Conservation (phyloP, 2,797 vertebrate species). For the Florisuga fusca region DNA sequence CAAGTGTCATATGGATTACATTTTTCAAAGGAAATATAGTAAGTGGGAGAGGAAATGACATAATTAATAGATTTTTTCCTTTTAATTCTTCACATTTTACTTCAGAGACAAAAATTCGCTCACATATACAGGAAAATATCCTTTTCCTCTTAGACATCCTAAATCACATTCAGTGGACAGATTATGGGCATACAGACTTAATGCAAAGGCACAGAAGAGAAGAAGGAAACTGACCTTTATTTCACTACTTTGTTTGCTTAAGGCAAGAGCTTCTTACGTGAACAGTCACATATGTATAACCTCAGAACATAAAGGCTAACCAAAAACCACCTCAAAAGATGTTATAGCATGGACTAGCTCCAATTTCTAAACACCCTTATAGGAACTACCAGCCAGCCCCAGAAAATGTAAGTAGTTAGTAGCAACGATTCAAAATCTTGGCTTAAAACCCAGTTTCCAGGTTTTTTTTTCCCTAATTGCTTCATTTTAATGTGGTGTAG, state of each 20-base stretch:
- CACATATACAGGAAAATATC: slow-evolving; percentile 6
- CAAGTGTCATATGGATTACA: slow-evolving; percentile 9
- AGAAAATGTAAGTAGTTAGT: not conserved
- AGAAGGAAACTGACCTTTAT: not conserved
- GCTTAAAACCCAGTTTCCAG: not conserved
- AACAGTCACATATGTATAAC: not conserved
- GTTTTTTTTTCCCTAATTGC: not conserved
- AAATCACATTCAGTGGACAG: slow-evolving; percentile 35
- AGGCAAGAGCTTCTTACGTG: not conserved
- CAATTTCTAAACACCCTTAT: not conserved
- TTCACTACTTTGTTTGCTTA: not conserved
- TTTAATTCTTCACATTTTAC: slow-evolving; percentile 35
- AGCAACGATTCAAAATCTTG: not conserved
- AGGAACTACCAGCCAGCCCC: not conserved
- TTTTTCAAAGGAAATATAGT: slow-evolving; percentile 47
- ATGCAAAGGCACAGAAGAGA: not conserved
- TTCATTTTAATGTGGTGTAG: not conserved
- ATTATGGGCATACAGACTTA: not conserved
- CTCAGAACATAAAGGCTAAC: not conserved
- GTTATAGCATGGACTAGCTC: not conserved
- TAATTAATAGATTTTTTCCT: not conserved
- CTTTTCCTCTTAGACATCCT: slow-evolving; percentile 29
- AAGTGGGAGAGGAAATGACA: slow-evolving; percentile 30
- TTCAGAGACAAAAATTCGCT: slow-evolving; percentile 15
- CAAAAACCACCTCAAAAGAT: not conserved